Percentiles rank a stretch among this genome's conserved stretches.
These are phyloP conservation scores for Ascaphus truei DNA, from an alignment of 2,113 vertebrate genomes.

Conservation along the genomic window DNA sequence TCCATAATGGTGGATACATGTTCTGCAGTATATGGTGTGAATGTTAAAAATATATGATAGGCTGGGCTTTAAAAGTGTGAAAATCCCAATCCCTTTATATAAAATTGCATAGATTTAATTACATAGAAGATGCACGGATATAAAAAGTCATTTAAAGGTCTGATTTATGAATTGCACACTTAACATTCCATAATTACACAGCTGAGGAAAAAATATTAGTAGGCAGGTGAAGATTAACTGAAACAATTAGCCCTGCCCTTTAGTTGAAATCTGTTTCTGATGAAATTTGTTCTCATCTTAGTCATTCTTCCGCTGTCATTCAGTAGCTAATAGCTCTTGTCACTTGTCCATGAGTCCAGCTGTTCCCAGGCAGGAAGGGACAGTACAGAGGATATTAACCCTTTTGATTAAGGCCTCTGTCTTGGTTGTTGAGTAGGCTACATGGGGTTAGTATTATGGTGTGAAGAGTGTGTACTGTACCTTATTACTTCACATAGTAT, in stretches of 20 bases:
- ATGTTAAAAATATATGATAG: neutral
- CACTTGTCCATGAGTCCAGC: neutral
- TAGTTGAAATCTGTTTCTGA: conserved; percentile 23
- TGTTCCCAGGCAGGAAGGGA: neutral
- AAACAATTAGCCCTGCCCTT: neutral
- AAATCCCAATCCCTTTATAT: no score
- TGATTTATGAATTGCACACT: conserved; percentile 14
- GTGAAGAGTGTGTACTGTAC: no score
- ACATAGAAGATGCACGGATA: neutral
- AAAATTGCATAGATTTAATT: neutral
- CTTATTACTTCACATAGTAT: no score
- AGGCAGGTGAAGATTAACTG: conserved; percentile 1
- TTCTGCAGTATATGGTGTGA: neutral
- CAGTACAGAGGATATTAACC: neutral
- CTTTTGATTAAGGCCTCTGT: no score
- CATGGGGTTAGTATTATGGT: no score
- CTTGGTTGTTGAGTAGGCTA: no score
- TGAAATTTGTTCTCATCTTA: conserved; percentile 2
- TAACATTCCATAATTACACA: conserved; percentile 11
- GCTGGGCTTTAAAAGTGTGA: neutral
- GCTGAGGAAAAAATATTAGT: conserved; percentile 1
- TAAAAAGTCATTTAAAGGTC: neutral
- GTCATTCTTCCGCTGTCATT: conserved; percentile 9
- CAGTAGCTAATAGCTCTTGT: neutral
- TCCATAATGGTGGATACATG: no score